A percentile compares a stretch with the other conserved stretches of the same genome.
Conservation (phyloP, 1,140 invertebrate species). For the Teleopsis dalmanni region DNA sequence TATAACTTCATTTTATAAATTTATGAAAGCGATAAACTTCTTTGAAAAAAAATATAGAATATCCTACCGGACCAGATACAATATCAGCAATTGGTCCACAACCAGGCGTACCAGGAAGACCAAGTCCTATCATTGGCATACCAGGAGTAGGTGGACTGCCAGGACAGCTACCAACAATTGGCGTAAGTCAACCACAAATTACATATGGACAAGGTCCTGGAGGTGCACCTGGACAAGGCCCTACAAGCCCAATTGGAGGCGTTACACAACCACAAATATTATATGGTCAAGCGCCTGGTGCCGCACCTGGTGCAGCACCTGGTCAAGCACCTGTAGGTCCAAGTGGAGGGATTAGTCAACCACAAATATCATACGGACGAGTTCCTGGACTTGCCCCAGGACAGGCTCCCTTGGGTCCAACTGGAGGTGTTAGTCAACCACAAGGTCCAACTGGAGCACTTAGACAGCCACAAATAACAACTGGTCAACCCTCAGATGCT, state of each 20-base stretch:
- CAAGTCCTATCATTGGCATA: constrained; percentile 1
- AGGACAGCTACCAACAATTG: constrained; percentile 12
- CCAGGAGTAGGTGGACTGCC: constrained; percentile 5
- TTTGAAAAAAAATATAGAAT: constrained; percentile 3
- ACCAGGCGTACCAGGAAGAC: not conserved
- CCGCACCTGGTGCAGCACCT: not conserved
- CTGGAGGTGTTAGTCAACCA: no score
- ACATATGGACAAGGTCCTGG: constrained; percentile 5
- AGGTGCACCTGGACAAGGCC: not conserved
- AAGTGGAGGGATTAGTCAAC: no score
- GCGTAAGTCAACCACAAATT: constrained; percentile 1
- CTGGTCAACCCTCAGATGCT: no score
- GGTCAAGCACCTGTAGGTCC: constrained; percentile 5
- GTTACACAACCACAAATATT: not conserved
- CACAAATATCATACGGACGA: no score
- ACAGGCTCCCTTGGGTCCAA: not conserved
- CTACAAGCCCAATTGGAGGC: not conserved
- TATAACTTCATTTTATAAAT: not conserved
- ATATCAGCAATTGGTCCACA: constrained; percentile 1
- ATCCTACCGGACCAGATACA: constrained; percentile 9
- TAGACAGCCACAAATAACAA: not conserved
- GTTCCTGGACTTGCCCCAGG: not conserved
- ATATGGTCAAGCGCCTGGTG: constrained; percentile 2
- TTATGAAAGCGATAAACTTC: not conserved
- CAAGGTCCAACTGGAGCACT: no score